A percentile compares a stretch with the other conserved stretches of the same genome.
These are phyloP conservation scores for Ichneumon xanthorius DNA, from an alignment of 2,888 invertebrate species.

Conservation along the genomic window DNA sequence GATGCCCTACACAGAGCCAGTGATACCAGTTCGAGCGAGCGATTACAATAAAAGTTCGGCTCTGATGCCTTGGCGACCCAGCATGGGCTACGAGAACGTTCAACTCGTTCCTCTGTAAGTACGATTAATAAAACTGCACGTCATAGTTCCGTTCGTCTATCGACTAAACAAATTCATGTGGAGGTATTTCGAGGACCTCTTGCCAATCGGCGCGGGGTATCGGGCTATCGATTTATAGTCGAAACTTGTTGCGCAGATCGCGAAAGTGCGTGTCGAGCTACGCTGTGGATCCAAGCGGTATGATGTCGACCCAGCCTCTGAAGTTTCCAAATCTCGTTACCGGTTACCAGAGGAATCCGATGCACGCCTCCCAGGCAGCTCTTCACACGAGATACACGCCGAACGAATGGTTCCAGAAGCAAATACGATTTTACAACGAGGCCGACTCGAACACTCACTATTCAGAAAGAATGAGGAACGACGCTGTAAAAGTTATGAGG, in stretches of 20 bases:
- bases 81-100: slow-evolving; percentile 92
- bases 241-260: slow-evolving; percentile 84
- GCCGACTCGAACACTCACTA: slow-evolving; percentile 95
- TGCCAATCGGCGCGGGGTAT: background rate
- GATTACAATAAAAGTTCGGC: slow-evolving; percentile 90
- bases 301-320: slow-evolving; percentile 91
- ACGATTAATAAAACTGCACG: background rate
- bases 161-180: slow-evolving; percentile 24
- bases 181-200: background rate
- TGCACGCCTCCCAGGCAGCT: slow-evolving; percentile 93
- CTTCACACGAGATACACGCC: slow-evolving; percentile 96
- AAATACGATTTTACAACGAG: slow-evolving; percentile 94
- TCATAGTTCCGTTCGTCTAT: background rate
- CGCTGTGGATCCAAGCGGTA: slow-evolving; percentile 90
- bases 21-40: slow-evolving; percentile 88
- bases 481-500: slow-evolving; percentile 92
- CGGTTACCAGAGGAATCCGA: slow-evolving; percentile 93
- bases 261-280: slow-evolving; percentile 91
- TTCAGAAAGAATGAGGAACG: slow-evolving; percentile 92
- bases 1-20: slow-evolving; percentile 88
- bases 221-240: background rate
- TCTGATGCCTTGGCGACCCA: slow-evolving; percentile 93
- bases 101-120: slow-evolving; percentile 91
- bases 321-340: slow-evolving; percentile 94
- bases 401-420: slow-evolving; percentile 93